Evolutionary conservation across 2,888 invertebrate species (phyloP).

Genomic region (Lathronympha strigana): DNA sequence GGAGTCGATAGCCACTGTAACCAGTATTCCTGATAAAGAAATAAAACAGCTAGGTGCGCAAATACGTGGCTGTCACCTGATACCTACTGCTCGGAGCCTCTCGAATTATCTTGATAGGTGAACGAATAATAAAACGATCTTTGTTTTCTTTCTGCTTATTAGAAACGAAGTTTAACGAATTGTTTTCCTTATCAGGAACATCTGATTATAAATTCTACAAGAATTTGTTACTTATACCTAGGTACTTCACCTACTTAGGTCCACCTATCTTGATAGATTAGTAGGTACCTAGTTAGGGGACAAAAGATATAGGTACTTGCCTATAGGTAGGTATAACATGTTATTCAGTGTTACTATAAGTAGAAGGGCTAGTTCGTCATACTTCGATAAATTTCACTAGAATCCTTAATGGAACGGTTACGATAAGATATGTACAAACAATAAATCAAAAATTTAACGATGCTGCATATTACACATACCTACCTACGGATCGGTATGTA

Average conservation of each 20-base stretch:
- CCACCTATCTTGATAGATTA: too few species aligned
- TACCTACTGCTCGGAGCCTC: conserved; percentile 19
- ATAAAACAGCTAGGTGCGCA: conserved; percentile 24
- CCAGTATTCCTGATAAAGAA: conserved; percentile 39
- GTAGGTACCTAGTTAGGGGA: too few species aligned
- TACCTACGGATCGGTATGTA: background rate
- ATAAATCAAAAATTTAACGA: conserved; percentile 66
- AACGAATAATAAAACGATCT: conserved; percentile 4
- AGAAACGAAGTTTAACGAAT: background rate
- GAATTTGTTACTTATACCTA: too few species aligned
- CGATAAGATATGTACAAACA: conserved; percentile 56
- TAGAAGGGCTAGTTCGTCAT: background rate
- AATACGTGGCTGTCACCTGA: conserved; percentile 26
- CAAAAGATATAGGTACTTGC: too few species aligned
- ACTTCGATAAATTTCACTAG: conserved; percentile 39
- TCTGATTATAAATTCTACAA: too few species aligned
- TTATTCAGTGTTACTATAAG: too few species aligned
- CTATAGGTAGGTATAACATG: too few species aligned
- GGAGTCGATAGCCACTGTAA: conserved; percentile 50
- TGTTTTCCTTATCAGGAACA: background rate
- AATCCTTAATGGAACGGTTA: conserved; percentile 53
- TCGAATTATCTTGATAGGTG: conserved; percentile 8
- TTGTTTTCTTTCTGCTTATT: conserved; percentile 21
- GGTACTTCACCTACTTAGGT: too few species aligned
- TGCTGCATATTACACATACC: conserved; percentile 49